Evolutionary conservation across 1,140 invertebrate species (phyloP).

Genomic region (Lordiphosa stackelbergi): DNA sequence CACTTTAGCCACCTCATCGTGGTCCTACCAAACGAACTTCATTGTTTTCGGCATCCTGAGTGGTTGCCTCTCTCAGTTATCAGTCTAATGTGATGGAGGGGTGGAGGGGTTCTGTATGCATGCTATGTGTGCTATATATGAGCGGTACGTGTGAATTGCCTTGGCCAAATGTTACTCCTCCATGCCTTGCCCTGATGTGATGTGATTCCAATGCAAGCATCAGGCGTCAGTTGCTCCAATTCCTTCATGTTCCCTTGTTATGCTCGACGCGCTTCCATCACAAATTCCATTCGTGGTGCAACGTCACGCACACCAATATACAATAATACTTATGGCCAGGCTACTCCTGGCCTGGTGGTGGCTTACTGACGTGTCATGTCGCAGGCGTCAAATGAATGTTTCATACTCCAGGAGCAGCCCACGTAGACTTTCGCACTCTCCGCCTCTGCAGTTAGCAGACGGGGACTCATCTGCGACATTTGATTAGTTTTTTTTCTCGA

Average conservation of each 20-base stretch:
- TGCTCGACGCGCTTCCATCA: conserved; percentile 69
- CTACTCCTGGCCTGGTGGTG: conserved; percentile 2
- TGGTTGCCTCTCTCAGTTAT: conserved; percentile 13
- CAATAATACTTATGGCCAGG: conserved; percentile 53
- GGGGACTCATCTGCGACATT: conserved; percentile 59
- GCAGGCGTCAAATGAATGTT: conserved; percentile 72
- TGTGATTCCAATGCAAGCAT: conserved; percentile 47
- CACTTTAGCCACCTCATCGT: not conserved
- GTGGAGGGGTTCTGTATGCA: not conserved
- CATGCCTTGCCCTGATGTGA: conserved; percentile 15
- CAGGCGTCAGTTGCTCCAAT: conserved; percentile 30
- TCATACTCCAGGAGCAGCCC: conserved; percentile 40
- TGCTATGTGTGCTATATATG: conserved; percentile 32
- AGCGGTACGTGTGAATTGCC: conserved; percentile 44
- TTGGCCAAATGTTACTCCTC: conserved; percentile 29
- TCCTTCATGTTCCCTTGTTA: conserved; percentile 38
- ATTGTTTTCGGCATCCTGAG: conserved; percentile 6
- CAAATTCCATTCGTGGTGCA: conserved; percentile 49
- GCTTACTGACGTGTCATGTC: conserved; percentile 51
- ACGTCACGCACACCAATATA: conserved; percentile 70
- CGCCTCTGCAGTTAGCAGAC: not conserved
- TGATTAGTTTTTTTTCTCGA: conserved; percentile 62
- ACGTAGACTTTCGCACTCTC: conserved; percentile 1
- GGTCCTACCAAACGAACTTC: conserved; percentile 6
- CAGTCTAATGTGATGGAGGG: conserved; percentile 23